phyloP scores from a whole-genome alignment of 2,113 vertebrate species.

The Boulengeromyrus knoepffleri region DNA sequence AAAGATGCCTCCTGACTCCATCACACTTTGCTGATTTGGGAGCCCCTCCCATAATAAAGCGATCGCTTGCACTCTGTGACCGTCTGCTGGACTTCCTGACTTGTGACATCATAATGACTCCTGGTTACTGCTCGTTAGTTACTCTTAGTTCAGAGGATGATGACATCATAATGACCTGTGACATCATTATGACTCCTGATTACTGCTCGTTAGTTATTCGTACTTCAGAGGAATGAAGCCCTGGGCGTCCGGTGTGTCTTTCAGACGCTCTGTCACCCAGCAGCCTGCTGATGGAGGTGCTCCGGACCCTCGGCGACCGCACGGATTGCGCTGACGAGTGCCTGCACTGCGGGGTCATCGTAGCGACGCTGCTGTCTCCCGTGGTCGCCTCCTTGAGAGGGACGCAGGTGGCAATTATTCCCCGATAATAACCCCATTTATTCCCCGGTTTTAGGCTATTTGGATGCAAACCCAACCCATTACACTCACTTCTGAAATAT shows the following conservation, averaged over 20 bases:
- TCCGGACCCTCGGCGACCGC: slow-evolving; percentile 77
- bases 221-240: background rate
- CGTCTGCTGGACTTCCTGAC: background rate
- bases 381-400: slow-evolving; percentile 65
- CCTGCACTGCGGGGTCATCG: slow-evolving; percentile 63
- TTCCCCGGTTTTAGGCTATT: background rate
- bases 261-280: slow-evolving; percentile 75
- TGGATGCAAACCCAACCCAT: background rate
- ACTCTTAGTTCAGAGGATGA: background rate
- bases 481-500: background rate
- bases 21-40: background rate
- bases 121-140: background rate
- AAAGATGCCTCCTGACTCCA: background rate
- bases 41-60: background rate
- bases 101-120: background rate
- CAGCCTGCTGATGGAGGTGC: slow-evolving; percentile 73
- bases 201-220: background rate
- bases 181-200: background rate
- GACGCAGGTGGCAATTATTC: slow-evolving; percentile 63
- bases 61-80: background rate
- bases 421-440: background rate
- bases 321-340: slow-evolving; percentile 74
- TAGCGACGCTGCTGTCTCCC: slow-evolving; percentile 72
- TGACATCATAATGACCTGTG: background rate
- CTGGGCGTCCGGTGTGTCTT: slow-evolving; percentile 13